These are phyloP conservation scores for Microplitis mediator DNA, from an alignment of 1,140 invertebrate genomes.

Conservation along the genomic window DNA sequence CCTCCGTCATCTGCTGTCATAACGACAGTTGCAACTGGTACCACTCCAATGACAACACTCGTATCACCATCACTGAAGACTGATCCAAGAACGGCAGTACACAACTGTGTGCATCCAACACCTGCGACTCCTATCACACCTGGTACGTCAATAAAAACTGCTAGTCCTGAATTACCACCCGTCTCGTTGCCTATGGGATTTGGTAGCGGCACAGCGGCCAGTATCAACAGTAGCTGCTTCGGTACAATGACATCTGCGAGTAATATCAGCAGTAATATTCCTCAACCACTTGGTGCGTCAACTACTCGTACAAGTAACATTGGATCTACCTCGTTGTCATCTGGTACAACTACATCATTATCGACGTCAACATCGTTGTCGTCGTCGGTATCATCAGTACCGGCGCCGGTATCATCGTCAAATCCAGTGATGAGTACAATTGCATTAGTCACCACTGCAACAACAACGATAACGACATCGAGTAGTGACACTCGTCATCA, in stretches of 20 bases:
- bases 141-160: constrained; percentile 56
- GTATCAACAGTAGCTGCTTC: constrained; percentile 36
- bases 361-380: constrained; percentile 31
- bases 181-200: constrained; percentile 51
- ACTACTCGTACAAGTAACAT: constrained; percentile 19
- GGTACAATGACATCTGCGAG: constrained; percentile 35
- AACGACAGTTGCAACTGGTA: constrained; percentile 4
- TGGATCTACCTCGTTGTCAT: constrained; percentile 22
- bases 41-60: constrained; percentile 20
- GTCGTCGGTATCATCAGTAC: constrained; percentile 21
- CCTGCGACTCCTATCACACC: constrained; percentile 57
- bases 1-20: constrained; percentile 19
- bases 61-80: constrained; percentile 33
- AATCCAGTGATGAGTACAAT: constrained; percentile 22
- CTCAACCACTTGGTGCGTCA: constrained; percentile 39
- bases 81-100: constrained; percentile 44
- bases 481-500: constrained; percentile 17
- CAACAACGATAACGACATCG: constrained; percentile 22
- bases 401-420: constrained; percentile 32
- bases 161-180: constrained; percentile 58
- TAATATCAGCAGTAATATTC: constrained; percentile 37
- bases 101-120: constrained; percentile 51
- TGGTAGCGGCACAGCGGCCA: constrained; percentile 33
- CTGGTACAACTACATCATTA: constrained; percentile 28
- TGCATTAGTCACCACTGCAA: constrained; percentile 32